Conservation (phyloP, 2,113 vertebrate genomes). For the Nycticebus coucang region DNA sequence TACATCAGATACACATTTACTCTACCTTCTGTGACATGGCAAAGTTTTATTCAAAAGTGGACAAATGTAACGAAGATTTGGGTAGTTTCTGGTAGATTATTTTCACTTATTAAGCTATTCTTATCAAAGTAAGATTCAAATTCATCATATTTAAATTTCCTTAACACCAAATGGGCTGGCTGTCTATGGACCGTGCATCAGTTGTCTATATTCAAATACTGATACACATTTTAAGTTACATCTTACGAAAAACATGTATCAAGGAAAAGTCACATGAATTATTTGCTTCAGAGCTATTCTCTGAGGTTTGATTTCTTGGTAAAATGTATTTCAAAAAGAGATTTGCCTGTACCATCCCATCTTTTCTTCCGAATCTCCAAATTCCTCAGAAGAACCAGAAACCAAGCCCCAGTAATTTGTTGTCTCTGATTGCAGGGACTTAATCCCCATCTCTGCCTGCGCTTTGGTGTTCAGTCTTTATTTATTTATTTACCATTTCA, state of each 20-base stretch:
- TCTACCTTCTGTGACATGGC: no score
- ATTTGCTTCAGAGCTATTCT: background rate
- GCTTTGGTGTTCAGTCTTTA: background rate
- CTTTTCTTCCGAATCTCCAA: background rate
- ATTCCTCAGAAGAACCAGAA: background rate
- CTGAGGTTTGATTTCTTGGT: background rate
- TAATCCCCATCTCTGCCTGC: background rate
- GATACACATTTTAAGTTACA: background rate
- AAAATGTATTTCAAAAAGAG: background rate
- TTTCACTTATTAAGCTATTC: background rate
- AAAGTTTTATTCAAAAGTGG: background rate
- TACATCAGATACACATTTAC: no score
- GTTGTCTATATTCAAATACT: background rate
- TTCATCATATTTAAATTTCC: background rate
- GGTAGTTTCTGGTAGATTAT: background rate
- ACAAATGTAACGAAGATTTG: background rate
- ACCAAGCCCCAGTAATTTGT: background rate
- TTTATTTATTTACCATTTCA: background rate
- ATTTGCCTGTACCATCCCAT: background rate
- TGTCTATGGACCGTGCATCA: background rate
- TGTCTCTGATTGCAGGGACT: no score
- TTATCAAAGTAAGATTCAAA: background rate
- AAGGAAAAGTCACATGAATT: background rate
- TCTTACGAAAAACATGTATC: background rate
- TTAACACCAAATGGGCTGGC: background rate